Conservation (phyloP, 2,797 vertebrate genomes). For the Microctenopoma stevenorrisi region DNA sequence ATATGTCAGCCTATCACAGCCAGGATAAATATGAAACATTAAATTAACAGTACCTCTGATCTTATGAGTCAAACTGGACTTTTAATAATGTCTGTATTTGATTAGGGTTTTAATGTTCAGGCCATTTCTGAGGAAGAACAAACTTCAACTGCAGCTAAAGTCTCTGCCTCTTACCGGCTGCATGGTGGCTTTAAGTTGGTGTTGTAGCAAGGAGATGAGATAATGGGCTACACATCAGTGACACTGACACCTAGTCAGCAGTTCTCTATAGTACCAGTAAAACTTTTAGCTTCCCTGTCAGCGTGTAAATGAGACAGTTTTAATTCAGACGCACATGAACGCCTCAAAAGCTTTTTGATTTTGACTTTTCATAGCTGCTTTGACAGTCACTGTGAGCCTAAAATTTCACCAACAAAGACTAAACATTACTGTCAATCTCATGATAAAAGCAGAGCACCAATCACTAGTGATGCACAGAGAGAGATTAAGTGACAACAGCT, state of each 20-base stretch:
- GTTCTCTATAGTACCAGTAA: neutral
- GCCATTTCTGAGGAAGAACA: too few relatives aligned
- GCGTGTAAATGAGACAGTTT: conserved; percentile 19
- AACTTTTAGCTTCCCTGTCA: conserved; percentile 24
- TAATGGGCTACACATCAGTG: conserved; percentile 18
- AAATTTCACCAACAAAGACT: conserved; percentile 42
- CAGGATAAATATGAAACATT: neutral
- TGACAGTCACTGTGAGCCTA: conserved; percentile 50
- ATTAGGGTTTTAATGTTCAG: neutral
- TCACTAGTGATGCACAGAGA: conserved; percentile 58
- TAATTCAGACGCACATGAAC: conserved; percentile 49
- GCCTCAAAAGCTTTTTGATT: conserved; percentile 47
- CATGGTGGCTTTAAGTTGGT: conserved; percentile 3
- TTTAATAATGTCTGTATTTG: too few relatives aligned
- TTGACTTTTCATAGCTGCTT: conserved; percentile 54
- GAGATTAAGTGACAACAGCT: conserved; percentile 69
- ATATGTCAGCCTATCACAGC: conserved; percentile 20
- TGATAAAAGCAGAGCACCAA: conserved; percentile 39
- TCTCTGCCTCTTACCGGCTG: neutral
- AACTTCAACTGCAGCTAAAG: too few relatives aligned
- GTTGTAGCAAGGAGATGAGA: conserved; percentile 16
- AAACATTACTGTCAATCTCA: conserved; percentile 49
- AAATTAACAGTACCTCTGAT: conserved; percentile 18
- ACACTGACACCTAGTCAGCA: conserved; percentile 18
- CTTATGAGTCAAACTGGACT: neutral